Base-by-base conservation (phyloP, 2,888 invertebrate genomes). In the Philonicus albiceps region DNA sequence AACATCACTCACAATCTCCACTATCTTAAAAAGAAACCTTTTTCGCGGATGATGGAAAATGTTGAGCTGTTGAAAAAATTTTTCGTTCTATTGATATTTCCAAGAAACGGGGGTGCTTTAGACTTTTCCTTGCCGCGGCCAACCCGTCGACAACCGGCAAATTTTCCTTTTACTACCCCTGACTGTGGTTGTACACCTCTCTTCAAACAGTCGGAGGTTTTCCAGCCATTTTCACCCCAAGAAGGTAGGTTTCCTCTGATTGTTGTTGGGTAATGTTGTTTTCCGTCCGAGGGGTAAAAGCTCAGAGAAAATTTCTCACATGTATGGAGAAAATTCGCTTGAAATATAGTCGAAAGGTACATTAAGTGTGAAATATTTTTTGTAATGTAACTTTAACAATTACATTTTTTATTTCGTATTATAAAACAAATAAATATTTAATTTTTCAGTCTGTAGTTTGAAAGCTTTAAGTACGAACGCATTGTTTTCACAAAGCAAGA, bases 41-140 rank as follows among this genome's bases (percentile, higher is more conserved):
- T 22, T 16, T 49, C 34, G 11, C 55, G 19, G 22, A 11, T 16
- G 3, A 3, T 43, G 78, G 7, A 49, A 78, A 78, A 78, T 49
- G 22, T 27, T n/a, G 1, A 22, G 5, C 5, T 13, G 22, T 27
- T 78, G 49, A 30, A 49, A 37, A 6, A 37, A 53, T 49, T 78
- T 78, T 49, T 74, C 34, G 43, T 78, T 78, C 13, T 78, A 49
- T 78, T 49, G 49, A 78, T 78, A 13, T 78, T 78, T 78, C 78
- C 43, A 78, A 53, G 49, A 78, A 49, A 49, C 49, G 30, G 27
- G 30, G 78, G 49, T n/a, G 13, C 53, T 78, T 43, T 40, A 11
- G 49, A 43, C 8, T 78, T 49, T 78, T 76, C 40, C 30, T 78
- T 78, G 30, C 34, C n/a, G 30, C 78, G 22, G 1, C 11, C 11